Conservation (phyloP, 2,797 vertebrate genomes). For the Poeciliopsis presidionis region DNA sequence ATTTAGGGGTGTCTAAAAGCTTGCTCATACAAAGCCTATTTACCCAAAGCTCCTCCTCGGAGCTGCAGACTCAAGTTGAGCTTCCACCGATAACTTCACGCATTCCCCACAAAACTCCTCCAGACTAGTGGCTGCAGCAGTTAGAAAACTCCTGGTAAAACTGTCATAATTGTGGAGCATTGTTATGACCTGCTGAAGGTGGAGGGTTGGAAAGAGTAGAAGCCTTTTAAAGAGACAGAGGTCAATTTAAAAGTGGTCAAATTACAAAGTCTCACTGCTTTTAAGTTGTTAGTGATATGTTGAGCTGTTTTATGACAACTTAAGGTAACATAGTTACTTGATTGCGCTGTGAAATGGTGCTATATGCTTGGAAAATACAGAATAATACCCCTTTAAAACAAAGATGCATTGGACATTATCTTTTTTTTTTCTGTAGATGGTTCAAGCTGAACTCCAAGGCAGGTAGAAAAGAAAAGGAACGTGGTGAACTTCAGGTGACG, state of each 20-base stretch:
- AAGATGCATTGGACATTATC: neutral
- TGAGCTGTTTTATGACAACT: neutral
- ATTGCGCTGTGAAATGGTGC: neutral
- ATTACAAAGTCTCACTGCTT: neutral
- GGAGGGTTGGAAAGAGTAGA: neutral
- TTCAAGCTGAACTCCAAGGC: constrained; percentile 92
- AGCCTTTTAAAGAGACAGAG: neutral
- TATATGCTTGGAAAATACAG: neutral
- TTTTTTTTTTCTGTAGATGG: constrained; percentile 83
- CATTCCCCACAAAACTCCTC: no score
- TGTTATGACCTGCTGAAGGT: neutral
- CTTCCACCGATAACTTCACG: no score
- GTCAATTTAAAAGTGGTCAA: neutral
- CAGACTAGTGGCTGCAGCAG: no score
- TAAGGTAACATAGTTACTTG: neutral
- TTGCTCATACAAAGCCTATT: no score
- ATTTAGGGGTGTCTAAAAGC: no score
- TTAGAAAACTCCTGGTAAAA: no score
- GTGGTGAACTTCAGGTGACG: constrained; percentile 90
- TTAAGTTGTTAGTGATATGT: neutral
- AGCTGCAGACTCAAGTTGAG: no score
- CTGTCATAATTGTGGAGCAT: neutral
- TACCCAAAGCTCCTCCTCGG: no score
- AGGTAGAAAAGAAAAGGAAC: constrained; percentile 93
- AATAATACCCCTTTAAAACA: neutral